phyloP scores from a whole-genome alignment of 1,140 invertebrate species.

The Drosophila sechellia region DNA sequence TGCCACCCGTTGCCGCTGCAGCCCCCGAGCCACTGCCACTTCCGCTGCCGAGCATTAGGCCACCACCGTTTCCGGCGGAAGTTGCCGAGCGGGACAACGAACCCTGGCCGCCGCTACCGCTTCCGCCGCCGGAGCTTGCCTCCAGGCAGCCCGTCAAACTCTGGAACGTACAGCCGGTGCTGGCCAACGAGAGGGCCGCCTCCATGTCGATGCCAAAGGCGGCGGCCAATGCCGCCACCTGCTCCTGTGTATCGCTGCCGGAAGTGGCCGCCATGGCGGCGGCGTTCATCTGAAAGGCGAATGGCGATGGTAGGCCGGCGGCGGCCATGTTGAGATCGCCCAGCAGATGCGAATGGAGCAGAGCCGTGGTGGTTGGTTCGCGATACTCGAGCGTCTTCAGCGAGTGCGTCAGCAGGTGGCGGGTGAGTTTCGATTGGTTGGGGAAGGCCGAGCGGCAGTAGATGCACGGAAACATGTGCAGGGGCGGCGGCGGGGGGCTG shows the following conservation, averaged over 20 bases:
- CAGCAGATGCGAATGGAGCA: conserved; percentile 84
- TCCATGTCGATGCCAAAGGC: conserved; percentile 79
- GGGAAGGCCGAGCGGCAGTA: conserved; percentile 94
- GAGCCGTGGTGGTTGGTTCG: conserved; percentile 86
- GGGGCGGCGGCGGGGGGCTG: conserved; percentile 44
- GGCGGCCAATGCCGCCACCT: conserved; percentile 78
- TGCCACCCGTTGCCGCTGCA: conserved; percentile 1
- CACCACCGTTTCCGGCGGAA: conserved; percentile 32
- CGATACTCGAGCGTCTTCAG: conserved; percentile 93
- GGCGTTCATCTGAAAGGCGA: conserved; percentile 85
- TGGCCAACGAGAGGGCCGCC: conserved; percentile 82
- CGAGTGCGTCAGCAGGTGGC: conserved; percentile 94
- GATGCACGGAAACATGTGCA: conserved; percentile 90
- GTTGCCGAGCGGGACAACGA: conserved; percentile 15
- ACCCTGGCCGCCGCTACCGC: conserved; percentile 1
- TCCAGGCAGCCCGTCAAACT: conserved; percentile 61
- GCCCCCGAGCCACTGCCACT: conserved; percentile 29
- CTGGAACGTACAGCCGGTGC: conserved; percentile 77
- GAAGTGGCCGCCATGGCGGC: conserved; percentile 81
- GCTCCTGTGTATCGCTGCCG: conserved; percentile 85
- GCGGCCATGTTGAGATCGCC: conserved; percentile 85
- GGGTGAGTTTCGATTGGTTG: conserved; percentile 94
- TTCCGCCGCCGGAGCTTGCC: conserved; percentile 16
- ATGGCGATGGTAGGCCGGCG: conserved; percentile 70
- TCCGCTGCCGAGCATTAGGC: conserved; percentile 11